These are phyloP conservation scores for Ormia ochracea DNA, from an alignment of 2,888 invertebrate species.

Conservation along the genomic window DNA sequence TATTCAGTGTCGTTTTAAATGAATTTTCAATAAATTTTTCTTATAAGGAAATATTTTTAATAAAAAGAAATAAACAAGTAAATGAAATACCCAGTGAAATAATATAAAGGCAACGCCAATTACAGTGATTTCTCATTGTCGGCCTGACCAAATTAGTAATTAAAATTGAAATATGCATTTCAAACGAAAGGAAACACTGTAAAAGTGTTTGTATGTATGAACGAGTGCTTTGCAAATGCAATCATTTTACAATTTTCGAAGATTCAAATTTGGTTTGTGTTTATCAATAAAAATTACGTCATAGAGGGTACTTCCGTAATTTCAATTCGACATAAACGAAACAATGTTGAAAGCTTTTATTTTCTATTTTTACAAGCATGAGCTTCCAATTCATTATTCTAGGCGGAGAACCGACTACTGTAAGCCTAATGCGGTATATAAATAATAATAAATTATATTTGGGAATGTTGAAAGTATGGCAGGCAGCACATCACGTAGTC, in stretches of 20 bases:
- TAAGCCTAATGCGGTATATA: no score
- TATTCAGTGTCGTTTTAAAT: not conserved
- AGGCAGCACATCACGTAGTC: no score
- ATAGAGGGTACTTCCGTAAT: not conserved
- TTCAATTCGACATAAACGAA: not conserved
- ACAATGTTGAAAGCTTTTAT: no score
- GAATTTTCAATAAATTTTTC: not conserved
- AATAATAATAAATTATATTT: no score
- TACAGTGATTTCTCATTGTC: not conserved
- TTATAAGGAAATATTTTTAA: not conserved
- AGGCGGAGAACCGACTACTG: no score
- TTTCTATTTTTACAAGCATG: no score
- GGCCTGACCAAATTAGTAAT: conserved; percentile 7
- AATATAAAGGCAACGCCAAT: not conserved
- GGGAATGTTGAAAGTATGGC: no score
- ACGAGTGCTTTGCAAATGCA: no score
- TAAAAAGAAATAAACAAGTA: not conserved
- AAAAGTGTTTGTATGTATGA: not conserved
- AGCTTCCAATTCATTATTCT: no score
- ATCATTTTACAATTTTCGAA: no score
- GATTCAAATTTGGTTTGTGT: not conserved
- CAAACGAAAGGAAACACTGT: not conserved
- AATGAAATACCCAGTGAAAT: not conserved
- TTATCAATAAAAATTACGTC: not conserved
- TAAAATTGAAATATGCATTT: not conserved